Conservation (phyloP, 2,113 vertebrate species). For the Sitta europaea region DNA sequence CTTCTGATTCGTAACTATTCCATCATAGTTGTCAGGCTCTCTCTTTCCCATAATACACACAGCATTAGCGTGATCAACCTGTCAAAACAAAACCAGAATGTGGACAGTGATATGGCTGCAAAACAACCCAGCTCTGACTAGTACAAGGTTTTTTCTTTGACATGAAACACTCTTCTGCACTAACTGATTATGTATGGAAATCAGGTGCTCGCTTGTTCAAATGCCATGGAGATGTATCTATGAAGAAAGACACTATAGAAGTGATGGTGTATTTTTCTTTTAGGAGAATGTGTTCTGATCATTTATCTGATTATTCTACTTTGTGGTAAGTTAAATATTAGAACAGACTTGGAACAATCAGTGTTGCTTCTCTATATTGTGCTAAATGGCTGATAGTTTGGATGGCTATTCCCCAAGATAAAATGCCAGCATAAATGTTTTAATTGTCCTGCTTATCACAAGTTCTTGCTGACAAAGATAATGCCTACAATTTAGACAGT, state of each 20-base stretch:
- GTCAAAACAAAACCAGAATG: constrained; percentile 4
- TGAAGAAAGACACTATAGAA: not conserved
- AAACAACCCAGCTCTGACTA: not conserved
- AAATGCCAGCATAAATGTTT: not conserved
- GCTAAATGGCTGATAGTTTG: not conserved
- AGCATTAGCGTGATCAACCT: constrained; percentile 81
- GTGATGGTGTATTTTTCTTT: not conserved
- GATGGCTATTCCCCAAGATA: not conserved
- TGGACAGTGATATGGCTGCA: not conserved
- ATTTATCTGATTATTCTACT: not conserved
- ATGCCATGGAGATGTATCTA: not conserved
- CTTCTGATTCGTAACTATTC: constrained; percentile 81
- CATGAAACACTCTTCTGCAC: not conserved
- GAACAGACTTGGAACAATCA: not conserved
- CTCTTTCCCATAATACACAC: constrained; percentile 82
- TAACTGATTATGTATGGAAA: not conserved
- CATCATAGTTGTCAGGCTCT: constrained; percentile 85
- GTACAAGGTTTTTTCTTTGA: not conserved
- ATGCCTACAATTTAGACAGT: not conserved
- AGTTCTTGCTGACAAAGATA: not conserved
- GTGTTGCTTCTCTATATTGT: not conserved
- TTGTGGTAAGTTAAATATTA: not conserved
- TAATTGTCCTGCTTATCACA: not conserved
- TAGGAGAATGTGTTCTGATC: not conserved
- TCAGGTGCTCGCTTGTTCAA: not conserved